Evolutionary conservation across 2,113 vertebrate genomes (phyloP), one percentile per base, ranked within the genome.

Genomic region (Halcyon malimbica): DNA sequence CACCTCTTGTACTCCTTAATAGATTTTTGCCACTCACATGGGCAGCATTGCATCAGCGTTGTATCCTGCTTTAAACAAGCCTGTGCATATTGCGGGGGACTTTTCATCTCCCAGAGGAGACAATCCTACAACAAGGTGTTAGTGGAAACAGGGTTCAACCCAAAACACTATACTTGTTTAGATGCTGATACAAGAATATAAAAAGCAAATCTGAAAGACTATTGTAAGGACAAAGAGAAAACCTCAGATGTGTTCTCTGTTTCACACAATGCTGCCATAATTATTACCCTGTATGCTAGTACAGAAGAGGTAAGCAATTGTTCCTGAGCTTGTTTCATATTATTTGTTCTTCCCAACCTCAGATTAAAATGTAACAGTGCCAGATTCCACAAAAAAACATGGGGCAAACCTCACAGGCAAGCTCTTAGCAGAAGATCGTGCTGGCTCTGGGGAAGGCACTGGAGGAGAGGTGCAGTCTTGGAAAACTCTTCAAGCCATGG

Each of bases 11-110:
- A 29, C 42, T 48, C 33, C 62, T 81, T 39, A 6, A 46, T 28
- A 56, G 1, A 0, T 82, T 91, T 89, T 67, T 87, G 33, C 33
- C 1, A 1, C 44, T 59, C 42, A 13, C 16, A 14, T 8, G 17
- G 42, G 23, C 42, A 21, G 23, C 21, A 6, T 31, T 85, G 37
- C 37, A 51, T 21, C 5, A 6, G 14, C 29, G 37, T 44, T 44
- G n/a, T 62, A 31, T 29, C 17, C 44, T 75, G 75, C 20, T 93
- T 93, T 81, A 63, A 89, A 73, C 18, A 92, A 76, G 29, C 10
- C 20, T 2, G 3, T 31, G 37, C 0, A 0, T 33, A 24, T 35
- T 3, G 0, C 39, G 41, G 64, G 14, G 25, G 26, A 18, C 33
- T 87, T 76, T 69, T 51, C 23, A 13, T 60, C 39, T 65, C 16